Base-by-base conservation (phyloP, 2,797 vertebrate genomes). In the Epinephelus coioides region DNA sequence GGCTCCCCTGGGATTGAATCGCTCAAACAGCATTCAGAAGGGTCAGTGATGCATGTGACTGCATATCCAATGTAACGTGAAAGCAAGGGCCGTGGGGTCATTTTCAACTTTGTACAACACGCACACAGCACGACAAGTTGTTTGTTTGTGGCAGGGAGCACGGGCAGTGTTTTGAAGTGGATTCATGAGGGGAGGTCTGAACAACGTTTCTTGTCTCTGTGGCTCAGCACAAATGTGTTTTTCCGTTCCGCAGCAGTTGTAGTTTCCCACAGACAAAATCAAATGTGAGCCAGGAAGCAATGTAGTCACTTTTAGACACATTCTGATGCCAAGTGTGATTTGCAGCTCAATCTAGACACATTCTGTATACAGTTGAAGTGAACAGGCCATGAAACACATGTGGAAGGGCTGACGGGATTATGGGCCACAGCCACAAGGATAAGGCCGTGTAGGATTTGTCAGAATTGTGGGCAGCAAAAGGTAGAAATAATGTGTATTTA, bases 31-130 rank as follows among this genome's bases (percentile, higher is more conserved):
- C 76, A 65, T 75, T 81, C 75, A 77, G 81, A 50, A 40, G 57
- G 84, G 73, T 74, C 88, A 83, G 62, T 88, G 90, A 88, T 88
- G 88, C 90, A 72, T 81, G 87, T 85, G 82, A 86, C 84, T 88
- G 83, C 76, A 84, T 76, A 82, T 76, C 79, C 85, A 92, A 73
- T 83, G 90, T 79, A 71, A 78, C 82, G 89, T 92, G 88, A 92
- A 88, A 88, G 69, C 81, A 18, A 88, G 34, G 47, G 61, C 82
- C 46, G 14, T 40, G 50, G 66, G 86, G 86, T 88, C 78, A 85
- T 56, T 66, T 50, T 65, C 82, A 80, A 55, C 81, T 74, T 69
- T 69, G 78, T 47, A 72, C 57, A 70, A 81, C 79, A 79, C 77
- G 81, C 71, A 72, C 66, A 80, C 19, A 73, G 69, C 69, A 77